phyloP scores from a whole-genome alignment of 2,113 vertebrate genomes.

The Pteruthius melanotis region DNA sequence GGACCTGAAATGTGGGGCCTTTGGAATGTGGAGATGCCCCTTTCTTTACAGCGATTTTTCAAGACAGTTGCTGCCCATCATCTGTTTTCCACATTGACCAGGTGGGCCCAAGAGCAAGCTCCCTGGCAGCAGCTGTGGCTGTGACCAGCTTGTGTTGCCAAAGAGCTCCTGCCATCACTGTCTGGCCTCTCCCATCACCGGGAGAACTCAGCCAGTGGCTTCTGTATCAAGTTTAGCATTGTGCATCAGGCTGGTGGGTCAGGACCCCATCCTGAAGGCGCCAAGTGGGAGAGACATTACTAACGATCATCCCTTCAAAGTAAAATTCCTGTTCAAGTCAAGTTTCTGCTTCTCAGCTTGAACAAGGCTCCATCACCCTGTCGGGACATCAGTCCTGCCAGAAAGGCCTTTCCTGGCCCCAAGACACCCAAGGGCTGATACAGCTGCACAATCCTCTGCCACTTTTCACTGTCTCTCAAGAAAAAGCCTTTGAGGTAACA shows the following conservation, averaged over 20 bases:
- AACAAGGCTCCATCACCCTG: not conserved
- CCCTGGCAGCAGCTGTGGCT: not conserved
- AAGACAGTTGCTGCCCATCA: not conserved
- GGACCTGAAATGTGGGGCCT: not conserved
- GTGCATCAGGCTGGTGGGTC: not conserved
- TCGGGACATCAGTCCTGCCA: not conserved
- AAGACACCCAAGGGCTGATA: not conserved
- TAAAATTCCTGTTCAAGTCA: not conserved
- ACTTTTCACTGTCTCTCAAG: not conserved
- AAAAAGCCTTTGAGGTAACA: slow-evolving; percentile 9
- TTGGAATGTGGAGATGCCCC: not conserved
- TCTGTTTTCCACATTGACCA: not conserved
- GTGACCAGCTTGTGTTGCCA: not conserved
- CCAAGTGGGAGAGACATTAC: not conserved
- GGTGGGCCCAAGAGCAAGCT: not conserved
- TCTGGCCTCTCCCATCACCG: not conserved
- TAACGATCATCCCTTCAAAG: not conserved
- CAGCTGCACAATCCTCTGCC: not conserved
- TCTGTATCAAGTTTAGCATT: not conserved
- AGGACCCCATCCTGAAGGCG: not conserved
- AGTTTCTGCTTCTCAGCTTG: not conserved
- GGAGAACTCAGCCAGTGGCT: not conserved
- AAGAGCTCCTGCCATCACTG: not conserved
- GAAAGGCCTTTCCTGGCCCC: not conserved
- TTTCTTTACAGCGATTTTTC: not conserved